Conservation (phyloP, 2,113 vertebrate species). For the Saimiri boliviensis region DNA sequence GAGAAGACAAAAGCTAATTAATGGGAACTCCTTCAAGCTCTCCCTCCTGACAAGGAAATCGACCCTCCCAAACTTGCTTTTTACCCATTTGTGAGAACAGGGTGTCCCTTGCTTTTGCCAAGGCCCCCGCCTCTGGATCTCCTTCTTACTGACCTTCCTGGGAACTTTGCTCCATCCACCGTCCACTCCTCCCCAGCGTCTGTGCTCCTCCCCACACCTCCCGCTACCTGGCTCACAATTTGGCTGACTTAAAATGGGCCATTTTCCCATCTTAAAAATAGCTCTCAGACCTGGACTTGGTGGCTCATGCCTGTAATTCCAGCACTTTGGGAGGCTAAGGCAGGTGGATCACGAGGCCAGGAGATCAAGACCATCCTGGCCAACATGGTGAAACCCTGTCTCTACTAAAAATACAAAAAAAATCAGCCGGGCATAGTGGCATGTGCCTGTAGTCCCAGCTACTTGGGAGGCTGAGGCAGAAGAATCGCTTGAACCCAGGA, state of each 20-base stretch:
- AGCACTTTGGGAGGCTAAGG: no score
- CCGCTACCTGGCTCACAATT: background rate
- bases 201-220: background rate
- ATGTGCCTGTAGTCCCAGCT: no score
- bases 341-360: no score
- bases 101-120: background rate
- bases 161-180: background rate
- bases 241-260: background rate
- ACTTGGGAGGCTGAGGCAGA: no score
- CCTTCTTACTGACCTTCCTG: background rate
- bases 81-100: background rate
- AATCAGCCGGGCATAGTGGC: no score
- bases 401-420: no score
- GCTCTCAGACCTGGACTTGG: background rate
- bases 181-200: no score
- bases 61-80: background rate
- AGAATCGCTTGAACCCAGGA: no score
- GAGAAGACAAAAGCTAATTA: constrained; percentile 42
- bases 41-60: background rate
- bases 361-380: no score
- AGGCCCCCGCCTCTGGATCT: background rate
- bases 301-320: no score
- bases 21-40: background rate
- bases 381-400: no score
- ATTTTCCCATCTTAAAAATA: background rate